Percentiles rank a stretch among this genome's conserved stretches.
These are phyloP conservation scores for Athalia rosae DNA, from an alignment of 2,888 invertebrate species.

Conservation along the genomic window DNA sequence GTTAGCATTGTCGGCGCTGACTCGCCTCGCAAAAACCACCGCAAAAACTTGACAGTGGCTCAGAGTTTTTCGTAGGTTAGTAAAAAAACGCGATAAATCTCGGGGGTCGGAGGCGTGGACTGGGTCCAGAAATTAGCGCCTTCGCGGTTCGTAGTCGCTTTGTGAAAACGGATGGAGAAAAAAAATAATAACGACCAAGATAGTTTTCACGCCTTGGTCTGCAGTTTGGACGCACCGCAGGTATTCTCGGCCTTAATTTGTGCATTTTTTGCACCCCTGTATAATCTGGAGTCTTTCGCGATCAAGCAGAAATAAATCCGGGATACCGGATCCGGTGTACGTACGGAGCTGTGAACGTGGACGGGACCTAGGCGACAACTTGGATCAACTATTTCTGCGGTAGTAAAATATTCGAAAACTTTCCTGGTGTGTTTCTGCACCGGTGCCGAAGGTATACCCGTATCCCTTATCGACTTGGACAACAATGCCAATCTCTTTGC, in stretches of 20 bases:
- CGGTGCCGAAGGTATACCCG: conserved; percentile 37
- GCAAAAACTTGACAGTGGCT: conserved; percentile 9
- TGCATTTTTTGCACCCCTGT: no score
- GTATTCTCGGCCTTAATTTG: no score
- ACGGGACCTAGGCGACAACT: background rate
- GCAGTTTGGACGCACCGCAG: no score
- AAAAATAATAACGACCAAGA: background rate
- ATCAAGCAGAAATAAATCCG: conserved; percentile 1
- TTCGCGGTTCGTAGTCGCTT: background rate
- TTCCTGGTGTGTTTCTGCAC: conserved; percentile 25
- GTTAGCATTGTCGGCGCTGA: background rate
- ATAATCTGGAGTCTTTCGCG: conserved; percentile 36
- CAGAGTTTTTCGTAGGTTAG: background rate
- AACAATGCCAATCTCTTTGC: conserved; percentile 53
- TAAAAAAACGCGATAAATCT: conserved; percentile 16
- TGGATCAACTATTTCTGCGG: background rate
- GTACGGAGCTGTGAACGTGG: background rate
- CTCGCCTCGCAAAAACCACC: background rate
- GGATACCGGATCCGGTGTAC: background rate
- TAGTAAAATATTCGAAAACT: conserved; percentile 22
- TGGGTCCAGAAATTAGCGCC: background rate
- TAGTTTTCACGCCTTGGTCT: no score
- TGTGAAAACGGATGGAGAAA: background rate
- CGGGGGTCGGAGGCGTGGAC: background rate
- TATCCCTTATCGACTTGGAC: conserved; percentile 46